Percentiles rank a stretch among this genome's conserved stretches.
These are phyloP conservation scores for Salvelinus sp. DNA, from an alignment of 2,113 vertebrate species.

Conservation along the genomic window DNA sequence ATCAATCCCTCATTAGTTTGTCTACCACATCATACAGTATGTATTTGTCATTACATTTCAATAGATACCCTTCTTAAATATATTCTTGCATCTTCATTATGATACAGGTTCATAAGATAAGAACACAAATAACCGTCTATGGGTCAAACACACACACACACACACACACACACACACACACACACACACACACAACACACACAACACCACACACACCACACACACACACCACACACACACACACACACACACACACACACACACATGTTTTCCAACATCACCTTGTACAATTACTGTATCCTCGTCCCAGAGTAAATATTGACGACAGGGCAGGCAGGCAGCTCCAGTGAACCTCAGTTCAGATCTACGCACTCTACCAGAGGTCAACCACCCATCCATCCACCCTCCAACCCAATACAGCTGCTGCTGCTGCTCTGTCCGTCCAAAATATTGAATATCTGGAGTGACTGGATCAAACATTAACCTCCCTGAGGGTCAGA, in stretches of 20 bases:
- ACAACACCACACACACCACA: too few relatives aligned
- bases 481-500: slow-evolving; percentile 61
- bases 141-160: neutral
- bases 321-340: slow-evolving; percentile 40
- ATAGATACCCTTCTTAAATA: too few relatives aligned
- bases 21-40: too few relatives aligned
- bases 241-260: neutral
- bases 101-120: neutral
- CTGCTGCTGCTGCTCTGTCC: slow-evolving; percentile 38
- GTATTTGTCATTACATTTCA: too few relatives aligned
- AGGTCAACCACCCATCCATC: slow-evolving; percentile 28
- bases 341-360: slow-evolving; percentile 53
- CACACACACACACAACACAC: too few relatives aligned
- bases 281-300: slow-evolving; percentile 31
- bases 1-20: neutral
- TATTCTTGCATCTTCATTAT: neutral
- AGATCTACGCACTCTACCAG: slow-evolving; percentile 51
- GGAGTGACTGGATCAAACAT: slow-evolving; percentile 65
- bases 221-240: too few relatives aligned
- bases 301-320: slow-evolving; percentile 73
- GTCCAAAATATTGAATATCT: slow-evolving; percentile 59
- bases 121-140: neutral
- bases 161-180: too few relatives aligned
- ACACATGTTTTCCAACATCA: neutral
- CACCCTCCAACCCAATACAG: slow-evolving; percentile 29